Evolutionary conservation across 2,113 vertebrate genomes (phyloP).

Genomic region (Columba livia): DNA sequence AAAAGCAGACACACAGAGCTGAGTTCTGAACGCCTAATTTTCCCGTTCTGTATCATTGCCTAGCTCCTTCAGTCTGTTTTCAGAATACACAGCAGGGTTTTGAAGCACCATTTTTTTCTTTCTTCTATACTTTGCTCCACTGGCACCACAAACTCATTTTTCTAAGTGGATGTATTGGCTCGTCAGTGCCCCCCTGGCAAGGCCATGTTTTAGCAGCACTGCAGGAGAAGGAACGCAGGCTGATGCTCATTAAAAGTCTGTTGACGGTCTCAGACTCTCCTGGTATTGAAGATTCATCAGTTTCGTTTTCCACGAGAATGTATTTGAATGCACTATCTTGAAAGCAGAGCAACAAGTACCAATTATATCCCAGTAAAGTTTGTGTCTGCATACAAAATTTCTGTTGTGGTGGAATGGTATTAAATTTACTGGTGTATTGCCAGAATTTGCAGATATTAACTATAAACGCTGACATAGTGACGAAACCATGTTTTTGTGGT

Average conservation of each 20-base stretch:
- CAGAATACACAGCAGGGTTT: neutral
- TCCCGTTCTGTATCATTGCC: neutral
- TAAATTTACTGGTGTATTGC: neutral
- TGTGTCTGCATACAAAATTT: neutral
- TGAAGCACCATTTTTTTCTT: neutral
- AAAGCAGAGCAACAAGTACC: slow-evolving; percentile 37
- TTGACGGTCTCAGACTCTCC: neutral
- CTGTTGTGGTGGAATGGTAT: neutral
- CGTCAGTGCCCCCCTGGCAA: neutral
- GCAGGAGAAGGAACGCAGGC: neutral
- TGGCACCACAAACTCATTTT: neutral
- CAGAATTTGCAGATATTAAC: neutral
- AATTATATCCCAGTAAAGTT: neutral
- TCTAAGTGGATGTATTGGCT: neutral
- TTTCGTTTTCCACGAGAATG: neutral
- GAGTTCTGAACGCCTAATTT: neutral
- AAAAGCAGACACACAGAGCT: neutral
- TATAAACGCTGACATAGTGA: neutral
- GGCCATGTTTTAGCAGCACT: neutral
- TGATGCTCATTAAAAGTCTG: neutral
- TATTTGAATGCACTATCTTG: neutral
- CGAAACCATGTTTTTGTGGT: neutral
- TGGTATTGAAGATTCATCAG: neutral
- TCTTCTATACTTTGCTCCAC: neutral
- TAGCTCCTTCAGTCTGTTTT: neutral